Conservation (phyloP, 2,113 vertebrate species). For the Picathartes gymnocephalus region DNA sequence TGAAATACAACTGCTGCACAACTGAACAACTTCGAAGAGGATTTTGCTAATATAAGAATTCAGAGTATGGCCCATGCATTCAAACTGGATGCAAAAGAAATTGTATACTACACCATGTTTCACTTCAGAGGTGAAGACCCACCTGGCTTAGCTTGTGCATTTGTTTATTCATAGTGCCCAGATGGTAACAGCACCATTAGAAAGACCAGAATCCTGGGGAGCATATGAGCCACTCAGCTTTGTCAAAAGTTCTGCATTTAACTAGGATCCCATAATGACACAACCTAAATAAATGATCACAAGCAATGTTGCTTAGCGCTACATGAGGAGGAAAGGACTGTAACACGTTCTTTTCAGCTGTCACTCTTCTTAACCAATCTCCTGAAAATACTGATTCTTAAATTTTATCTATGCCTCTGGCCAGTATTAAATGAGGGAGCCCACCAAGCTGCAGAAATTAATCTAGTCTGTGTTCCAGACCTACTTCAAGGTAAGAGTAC, state of each 20-base stretch:
- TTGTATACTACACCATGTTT: fast-evolving
- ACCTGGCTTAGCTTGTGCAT: neutral
- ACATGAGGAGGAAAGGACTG: neutral
- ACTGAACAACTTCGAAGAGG: neutral
- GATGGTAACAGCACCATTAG: neutral
- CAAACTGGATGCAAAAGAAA: neutral
- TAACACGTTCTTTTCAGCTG: neutral
- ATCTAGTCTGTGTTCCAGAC: neutral
- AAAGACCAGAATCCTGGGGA: neutral
- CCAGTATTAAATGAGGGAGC: neutral
- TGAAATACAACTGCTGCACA: neutral
- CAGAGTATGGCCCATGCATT: neutral
- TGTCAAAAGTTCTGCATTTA: neutral
- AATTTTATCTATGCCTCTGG: neutral
- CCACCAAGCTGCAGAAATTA: neutral
- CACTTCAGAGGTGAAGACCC: neutral
- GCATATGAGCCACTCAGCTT: neutral
- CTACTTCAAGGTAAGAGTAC: neutral
- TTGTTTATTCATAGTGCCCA: neutral
- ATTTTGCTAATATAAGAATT: neutral
- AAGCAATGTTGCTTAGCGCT: neutral
- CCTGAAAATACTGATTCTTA: neutral
- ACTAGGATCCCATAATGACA: neutral
- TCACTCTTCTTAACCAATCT: neutral
- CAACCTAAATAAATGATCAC: neutral